A percentile compares a stretch with the other conserved stretches of the same genome.
phyloP scores from a whole-genome alignment of 35 echinoderm and acorn worm species.

The Apostichopus japonicus region DNA sequence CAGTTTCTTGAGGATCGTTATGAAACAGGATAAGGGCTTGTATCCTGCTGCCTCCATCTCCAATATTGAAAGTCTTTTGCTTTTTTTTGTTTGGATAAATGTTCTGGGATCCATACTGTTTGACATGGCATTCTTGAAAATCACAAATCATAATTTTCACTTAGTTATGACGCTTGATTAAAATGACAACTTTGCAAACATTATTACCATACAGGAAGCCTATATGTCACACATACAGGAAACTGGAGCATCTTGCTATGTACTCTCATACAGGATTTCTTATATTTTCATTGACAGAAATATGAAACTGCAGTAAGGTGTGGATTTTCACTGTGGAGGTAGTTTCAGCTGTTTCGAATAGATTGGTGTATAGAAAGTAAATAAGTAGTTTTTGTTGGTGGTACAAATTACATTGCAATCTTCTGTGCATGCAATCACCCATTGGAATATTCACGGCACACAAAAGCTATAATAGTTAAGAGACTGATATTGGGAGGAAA shows the following conservation, averaged over 20 bases:
- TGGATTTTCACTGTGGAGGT: constrained; percentile 19
- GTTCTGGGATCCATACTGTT: constrained; percentile 17
- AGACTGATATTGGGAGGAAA: too few relatives aligned
- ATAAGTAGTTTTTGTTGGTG: not conserved
- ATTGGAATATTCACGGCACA: too few relatives aligned
- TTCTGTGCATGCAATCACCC: not conserved
- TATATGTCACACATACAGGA: constrained; percentile 5
- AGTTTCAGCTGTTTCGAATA: constrained; percentile 19
- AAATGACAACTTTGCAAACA: constrained; percentile 51
- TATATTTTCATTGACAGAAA: not conserved
- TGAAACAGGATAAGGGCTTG: constrained; percentile 34
- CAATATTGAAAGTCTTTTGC: constrained; percentile 26
- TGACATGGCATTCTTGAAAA: constrained; percentile 39
- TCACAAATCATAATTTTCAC: constrained; percentile 51
- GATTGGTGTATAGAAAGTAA: constrained; percentile 30
- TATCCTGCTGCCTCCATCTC: constrained; percentile 8
- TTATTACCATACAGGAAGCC: constrained; percentile 9
- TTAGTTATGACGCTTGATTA: constrained; percentile 36
- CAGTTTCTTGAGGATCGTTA: constrained; percentile 27
- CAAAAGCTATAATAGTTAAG: too few relatives aligned
- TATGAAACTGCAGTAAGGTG: constrained; percentile 14
- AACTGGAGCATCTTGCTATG: constrained; percentile 24
- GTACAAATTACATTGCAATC: not conserved
- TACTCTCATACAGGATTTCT: not conserved
- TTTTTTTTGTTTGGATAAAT: constrained; percentile 36